Percentiles rank a stretch among this genome's conserved stretches.
Conservation (phyloP, 2,113 vertebrate species). For the Crotalus tigris region DNA sequence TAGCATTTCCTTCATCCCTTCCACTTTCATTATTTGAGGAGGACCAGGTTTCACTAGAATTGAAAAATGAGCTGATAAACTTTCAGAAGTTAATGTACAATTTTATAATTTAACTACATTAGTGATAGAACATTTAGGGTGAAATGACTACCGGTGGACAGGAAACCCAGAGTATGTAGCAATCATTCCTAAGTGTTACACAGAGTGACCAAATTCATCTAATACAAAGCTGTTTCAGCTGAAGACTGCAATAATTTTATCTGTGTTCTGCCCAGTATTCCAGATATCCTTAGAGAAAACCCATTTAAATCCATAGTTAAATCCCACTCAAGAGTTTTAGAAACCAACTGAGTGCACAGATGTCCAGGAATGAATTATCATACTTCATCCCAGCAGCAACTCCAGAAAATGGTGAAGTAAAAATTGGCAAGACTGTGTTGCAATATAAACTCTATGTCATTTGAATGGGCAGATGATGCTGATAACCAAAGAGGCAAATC, state of each 20-base stretch:
- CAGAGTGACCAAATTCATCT: neutral
- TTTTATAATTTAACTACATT: neutral
- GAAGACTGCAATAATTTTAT: neutral
- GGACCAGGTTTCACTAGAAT: conserved; percentile 68
- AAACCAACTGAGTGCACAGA: neutral
- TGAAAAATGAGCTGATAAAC: conserved; percentile 30
- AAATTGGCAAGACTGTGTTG: neutral
- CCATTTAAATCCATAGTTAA: neutral
- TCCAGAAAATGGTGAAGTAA: neutral
- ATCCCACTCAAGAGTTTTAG: neutral
- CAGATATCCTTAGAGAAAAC: neutral
- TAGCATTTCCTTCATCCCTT: conserved; percentile 54
- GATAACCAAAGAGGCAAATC: neutral
- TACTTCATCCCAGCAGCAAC: neutral
- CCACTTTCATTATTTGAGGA: conserved; percentile 59
- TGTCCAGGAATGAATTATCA: neutral
- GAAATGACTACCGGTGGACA: neutral
- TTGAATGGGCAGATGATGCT: neutral
- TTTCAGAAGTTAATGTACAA: neutral
- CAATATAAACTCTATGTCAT: neutral
- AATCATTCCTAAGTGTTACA: neutral
- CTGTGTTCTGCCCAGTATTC: neutral
- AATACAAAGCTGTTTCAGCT: neutral
- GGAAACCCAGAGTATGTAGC: neutral
- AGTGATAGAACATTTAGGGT: neutral